These are phyloP conservation scores for Drosophila borborema DNA, from an alignment of 2,888 invertebrate genomes.

Conservation along the genomic window DNA sequence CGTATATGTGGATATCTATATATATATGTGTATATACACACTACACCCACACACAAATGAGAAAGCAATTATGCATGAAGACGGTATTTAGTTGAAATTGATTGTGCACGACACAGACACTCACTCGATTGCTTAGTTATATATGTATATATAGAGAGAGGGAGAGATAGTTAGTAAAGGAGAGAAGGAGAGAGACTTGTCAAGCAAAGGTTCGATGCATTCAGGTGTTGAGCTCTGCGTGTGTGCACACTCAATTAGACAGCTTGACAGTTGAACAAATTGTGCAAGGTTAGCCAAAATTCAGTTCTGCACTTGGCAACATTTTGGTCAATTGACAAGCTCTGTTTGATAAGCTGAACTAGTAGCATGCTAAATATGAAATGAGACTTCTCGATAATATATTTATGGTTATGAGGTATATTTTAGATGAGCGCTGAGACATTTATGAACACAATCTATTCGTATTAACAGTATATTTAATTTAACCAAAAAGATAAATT, in stretches of 20 bases:
- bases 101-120: slow-evolving; percentile 60
- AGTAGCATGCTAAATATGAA: neutral
- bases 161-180: neutral
- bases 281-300: slow-evolving; percentile 46
- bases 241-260: slow-evolving; percentile 66
- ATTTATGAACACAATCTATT: neutral
- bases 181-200: neutral
- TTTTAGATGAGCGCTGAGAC: too few relatives aligned
- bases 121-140: slow-evolving; percentile 41
- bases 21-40: neutral
- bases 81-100: slow-evolving; percentile 74
- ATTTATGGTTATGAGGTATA: neutral
- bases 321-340: slow-evolving; percentile 53
- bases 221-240: slow-evolving; percentile 45
- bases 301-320: slow-evolving; percentile 47
- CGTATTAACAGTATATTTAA: neutral
- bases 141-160: neutral
- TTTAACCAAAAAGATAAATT: neutral
- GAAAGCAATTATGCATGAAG: slow-evolving; percentile 71
- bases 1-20: slow-evolving; percentile 1
- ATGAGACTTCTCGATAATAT: neutral
- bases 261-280: slow-evolving; percentile 54
- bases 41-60: slow-evolving; percentile 30
- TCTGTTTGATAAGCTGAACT: slow-evolving; percentile 10
- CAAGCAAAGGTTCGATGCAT: slow-evolving; percentile 21